phyloP scores from a whole-genome alignment of 2,888 invertebrate genomes.

The Lasioglossum vierecki region DNA sequence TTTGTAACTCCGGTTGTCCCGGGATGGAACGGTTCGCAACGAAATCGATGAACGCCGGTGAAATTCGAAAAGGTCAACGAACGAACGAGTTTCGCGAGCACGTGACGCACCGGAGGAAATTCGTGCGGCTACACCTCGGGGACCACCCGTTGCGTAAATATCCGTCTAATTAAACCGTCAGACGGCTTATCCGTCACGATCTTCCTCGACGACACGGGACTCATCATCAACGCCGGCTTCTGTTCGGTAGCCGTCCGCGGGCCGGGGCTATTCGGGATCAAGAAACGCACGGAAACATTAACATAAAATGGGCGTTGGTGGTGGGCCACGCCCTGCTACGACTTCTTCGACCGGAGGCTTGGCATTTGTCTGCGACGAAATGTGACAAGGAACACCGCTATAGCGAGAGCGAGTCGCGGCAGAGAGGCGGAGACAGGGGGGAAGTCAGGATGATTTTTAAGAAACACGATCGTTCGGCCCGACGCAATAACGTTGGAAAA shows the following conservation, averaged over 20 bases:
- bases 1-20: no score
- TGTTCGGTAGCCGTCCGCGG: conserved; percentile 52
- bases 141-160: conserved; percentile 57
- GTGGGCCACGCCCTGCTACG: conserved; percentile 72
- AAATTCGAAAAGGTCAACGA: conserved; percentile 30
- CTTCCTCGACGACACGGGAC: conserved; percentile 60
- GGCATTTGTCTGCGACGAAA: conserved; percentile 75
- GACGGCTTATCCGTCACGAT: conserved; percentile 62
- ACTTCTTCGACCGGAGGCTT: conserved; percentile 49
- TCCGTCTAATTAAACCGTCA: conserved; percentile 63
- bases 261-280: conserved; percentile 33
- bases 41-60: neutral
- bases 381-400: conserved; percentile 39
- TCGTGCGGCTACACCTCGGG: conserved; percentile 19
- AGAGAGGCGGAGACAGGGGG: neutral
- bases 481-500: conserved; percentile 50
- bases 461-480: conserved; percentile 53
- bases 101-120: conserved; percentile 45
- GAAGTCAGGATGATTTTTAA: conserved; percentile 18
- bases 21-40: neutral
- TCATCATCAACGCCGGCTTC: conserved; percentile 67
- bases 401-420: neutral
- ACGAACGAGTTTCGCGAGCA: conserved; percentile 21
- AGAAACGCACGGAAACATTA: conserved; percentile 71
- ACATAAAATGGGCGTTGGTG: conserved; percentile 82